phyloP scores from a whole-genome alignment of 2,888 invertebrate species.

The Nephrotoma appendiculata region DNA sequence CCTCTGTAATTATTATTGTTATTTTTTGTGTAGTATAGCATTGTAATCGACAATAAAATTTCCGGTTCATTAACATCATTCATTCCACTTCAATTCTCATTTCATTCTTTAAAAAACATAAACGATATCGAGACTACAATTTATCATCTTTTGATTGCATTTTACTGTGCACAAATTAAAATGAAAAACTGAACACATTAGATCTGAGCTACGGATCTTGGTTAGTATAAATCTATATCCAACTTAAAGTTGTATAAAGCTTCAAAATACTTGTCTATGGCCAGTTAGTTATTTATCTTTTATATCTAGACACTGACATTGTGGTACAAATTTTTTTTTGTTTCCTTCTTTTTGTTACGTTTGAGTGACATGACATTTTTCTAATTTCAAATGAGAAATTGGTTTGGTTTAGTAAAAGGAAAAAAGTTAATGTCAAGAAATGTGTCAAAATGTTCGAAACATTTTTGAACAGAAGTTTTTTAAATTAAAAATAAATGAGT shows the following conservation, averaged over 20 bases:
- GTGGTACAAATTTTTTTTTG: neutral
- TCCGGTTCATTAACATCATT: neutral
- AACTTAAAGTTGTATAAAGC: neutral
- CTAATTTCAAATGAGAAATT: neutral
- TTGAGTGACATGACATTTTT: neutral
- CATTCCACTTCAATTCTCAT: neutral
- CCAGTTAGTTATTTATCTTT: neutral
- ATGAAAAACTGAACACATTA: neutral
- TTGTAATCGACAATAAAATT: neutral
- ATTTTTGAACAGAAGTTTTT: neutral
- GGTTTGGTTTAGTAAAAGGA: neutral
- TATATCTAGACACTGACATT: neutral
- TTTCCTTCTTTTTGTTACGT: neutral
- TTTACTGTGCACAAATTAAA: neutral
- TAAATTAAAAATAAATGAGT: neutral
- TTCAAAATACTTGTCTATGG: neutral
- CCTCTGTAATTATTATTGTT: neutral
- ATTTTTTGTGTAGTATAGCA: neutral
- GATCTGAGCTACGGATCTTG: neutral
- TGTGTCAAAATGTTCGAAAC: neutral
- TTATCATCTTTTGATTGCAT: no score
- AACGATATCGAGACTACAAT: no score
- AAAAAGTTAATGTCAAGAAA: neutral
- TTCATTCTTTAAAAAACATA: no score
- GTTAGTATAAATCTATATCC: neutral